Evolutionary conservation across 2,888 invertebrate species (phyloP), one percentile per base, ranked within the genome.

Genomic region (Eupithecia subumbrata): DNA sequence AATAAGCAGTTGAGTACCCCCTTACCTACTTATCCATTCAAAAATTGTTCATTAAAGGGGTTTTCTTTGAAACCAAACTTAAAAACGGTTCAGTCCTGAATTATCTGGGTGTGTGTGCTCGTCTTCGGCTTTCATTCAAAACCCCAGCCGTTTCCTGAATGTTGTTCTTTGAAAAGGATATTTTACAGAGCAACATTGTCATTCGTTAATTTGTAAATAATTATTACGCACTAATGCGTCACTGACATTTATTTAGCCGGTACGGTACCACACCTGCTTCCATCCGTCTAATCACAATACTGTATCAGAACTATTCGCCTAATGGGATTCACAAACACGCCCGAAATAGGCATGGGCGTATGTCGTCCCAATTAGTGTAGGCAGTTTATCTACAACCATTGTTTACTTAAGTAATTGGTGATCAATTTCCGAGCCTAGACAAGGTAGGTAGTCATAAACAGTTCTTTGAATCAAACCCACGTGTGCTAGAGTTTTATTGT

Each of bases 221-320:
- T 56, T 3, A 63, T n/a, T 43, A 69, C 45, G 60, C 69, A 60
- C 18, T 48, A 56, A 63, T 48, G 69, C 72, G 45, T 76, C 25
- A 68, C 60, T 66, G 67, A 48, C 72, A 64, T 34, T 45, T 52
- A 69, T 71, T 67, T 73, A 70, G 37, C 43, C 43, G 25, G n/a
- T 25, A 73, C 48, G 40, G 63, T 40, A 37, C 64, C 73, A 52
- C 69, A 71, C 72, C 73, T 76, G 68, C 69, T 69, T 74, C 72
- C 70, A 77, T 74, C 74, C 60, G 63, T 63, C 66, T 76, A 69
- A 74, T 74, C 71, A 74, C 72, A 60, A 70, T 69, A 67, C 67
- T 52, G 68, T 72, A 68, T 66, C 25, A 70, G 72, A 56, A 60
- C 71, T 70, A 77, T 76, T 72, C 37, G 25, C 25, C 48, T 74